Percentiles rank a stretch among this genome's conserved stretches.
Evolutionary conservation across 2,113 vertebrate species (phyloP).

Genomic region (Phyllostomus hastatus): DNA sequence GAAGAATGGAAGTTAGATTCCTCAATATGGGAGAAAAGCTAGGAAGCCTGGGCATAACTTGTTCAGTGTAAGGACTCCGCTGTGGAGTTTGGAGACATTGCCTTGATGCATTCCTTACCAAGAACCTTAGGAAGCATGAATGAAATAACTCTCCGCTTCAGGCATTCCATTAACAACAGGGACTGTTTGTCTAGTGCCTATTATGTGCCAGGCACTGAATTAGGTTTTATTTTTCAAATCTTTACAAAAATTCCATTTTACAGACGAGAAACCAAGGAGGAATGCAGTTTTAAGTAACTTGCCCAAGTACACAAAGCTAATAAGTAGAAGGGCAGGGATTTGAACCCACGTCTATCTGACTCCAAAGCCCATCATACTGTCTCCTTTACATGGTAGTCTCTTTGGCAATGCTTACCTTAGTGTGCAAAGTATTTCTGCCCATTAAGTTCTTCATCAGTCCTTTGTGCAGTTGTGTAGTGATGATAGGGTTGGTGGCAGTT

Average conservation of each 20-base stretch:
- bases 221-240: constrained; percentile 25
- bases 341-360: constrained; percentile 2
- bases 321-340: background rate
- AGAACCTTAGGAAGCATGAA: background rate
- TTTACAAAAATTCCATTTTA: constrained; percentile 15
- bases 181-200: background rate
- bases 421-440: background rate
- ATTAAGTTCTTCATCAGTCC: background rate
- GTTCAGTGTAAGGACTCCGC: constrained; percentile 16
- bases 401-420: constrained; percentile 20
- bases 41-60: constrained; percentile 8
- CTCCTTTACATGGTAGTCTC: background rate
- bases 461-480: background rate
- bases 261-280: constrained; percentile 15
- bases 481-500: constrained; percentile 32
- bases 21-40: constrained; percentile 37
- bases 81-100: constrained; percentile 14
- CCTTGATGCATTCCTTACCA: background rate
- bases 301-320: background rate
- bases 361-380: constrained; percentile 30
- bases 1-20: constrained; percentile 28
- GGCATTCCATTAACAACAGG: constrained; percentile 3
- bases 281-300: constrained; percentile 33
- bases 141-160: background rate
- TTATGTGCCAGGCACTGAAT: background rate